Evolutionary conservation across 2,888 invertebrate genomes (phyloP).

Genomic region (Drosophila kanekoi): DNA sequence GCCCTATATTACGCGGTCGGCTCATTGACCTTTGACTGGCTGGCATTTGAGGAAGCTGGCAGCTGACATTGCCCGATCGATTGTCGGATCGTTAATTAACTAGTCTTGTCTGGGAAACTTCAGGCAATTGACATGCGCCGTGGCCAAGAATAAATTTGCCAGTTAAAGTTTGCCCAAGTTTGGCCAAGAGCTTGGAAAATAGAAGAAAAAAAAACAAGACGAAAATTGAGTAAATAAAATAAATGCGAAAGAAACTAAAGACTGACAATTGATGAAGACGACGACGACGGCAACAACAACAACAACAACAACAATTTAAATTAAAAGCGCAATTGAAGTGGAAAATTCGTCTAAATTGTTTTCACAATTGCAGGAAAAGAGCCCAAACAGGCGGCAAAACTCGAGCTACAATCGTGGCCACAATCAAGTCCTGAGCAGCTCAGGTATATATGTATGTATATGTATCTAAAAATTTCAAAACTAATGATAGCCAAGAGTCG

Average conservation of each 20-base stretch:
- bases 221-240: background rate
- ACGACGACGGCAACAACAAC: slow-evolving; percentile 32
- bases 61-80: slow-evolving; percentile 42
- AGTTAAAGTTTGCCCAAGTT: slow-evolving; percentile 37
- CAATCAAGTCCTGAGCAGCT: slow-evolving; percentile 72
- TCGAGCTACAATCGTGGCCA: slow-evolving; percentile 39
- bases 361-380: slow-evolving; percentile 62
- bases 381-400: too few relatives aligned
- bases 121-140: slow-evolving; percentile 58
- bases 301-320: slow-evolving; percentile 61
- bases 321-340: slow-evolving; percentile 82
- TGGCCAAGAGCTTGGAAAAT: slow-evolving; percentile 45
- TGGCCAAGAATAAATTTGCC: slow-evolving; percentile 53
- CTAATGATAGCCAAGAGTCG: slow-evolving; percentile 63
- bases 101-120: slow-evolving; percentile 46
- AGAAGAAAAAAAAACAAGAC: slow-evolving; percentile 31
- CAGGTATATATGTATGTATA: slow-evolving; percentile 2
- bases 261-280: slow-evolving; percentile 74
- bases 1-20: slow-evolving; percentile 28
- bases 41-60: slow-evolving; percentile 22
- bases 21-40: slow-evolving; percentile 45
- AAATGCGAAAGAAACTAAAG: slow-evolving; percentile 15
- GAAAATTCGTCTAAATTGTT: slow-evolving; percentile 78
- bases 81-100: slow-evolving; percentile 53
- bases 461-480: slow-evolving; percentile 63